These are phyloP conservation scores for Chelonus insularis DNA, from an alignment of 1,140 invertebrate species.

Conservation along the genomic window DNA sequence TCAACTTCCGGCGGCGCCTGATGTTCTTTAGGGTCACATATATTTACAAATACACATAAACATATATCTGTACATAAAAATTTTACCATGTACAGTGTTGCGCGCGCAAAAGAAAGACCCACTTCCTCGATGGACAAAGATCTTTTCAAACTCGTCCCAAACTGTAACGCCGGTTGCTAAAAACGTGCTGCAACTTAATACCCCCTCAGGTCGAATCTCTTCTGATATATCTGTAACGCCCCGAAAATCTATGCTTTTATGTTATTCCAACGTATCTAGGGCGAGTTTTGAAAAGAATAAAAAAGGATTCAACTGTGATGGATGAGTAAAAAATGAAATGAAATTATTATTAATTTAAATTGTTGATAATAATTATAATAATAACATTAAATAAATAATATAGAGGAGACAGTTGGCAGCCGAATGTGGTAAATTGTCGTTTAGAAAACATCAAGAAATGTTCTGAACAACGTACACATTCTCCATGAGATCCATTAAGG, in stretches of 20 bases:
- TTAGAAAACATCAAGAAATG: no score
- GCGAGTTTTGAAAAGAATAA: no score
- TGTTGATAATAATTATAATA: no score
- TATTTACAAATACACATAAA: neutral
- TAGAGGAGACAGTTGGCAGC: no score
- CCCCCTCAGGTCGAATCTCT: constrained; percentile 16
- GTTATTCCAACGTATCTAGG: neutral
- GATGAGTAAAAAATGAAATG: no score
- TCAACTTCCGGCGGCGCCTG: constrained; percentile 1
- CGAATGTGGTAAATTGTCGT: no score
- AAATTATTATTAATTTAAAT: no score
- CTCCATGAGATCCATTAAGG: neutral
- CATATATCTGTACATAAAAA: no score
- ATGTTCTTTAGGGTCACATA: neutral
- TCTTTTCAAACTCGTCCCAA: constrained; percentile 13
- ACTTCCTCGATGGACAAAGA: constrained; percentile 5
- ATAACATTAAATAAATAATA: no score
- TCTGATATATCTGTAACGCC: constrained; percentile 1
- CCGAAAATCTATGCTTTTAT: neutral
- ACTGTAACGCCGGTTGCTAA: constrained; percentile 14
- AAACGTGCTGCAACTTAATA: constrained; percentile 19
- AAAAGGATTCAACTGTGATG: no score
- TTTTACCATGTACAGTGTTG: no score
- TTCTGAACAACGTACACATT: no score
- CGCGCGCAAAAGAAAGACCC: neutral